These are phyloP conservation scores for Mastomys coucha DNA, from an alignment of 2,113 vertebrate genomes.

Conservation along the genomic window DNA sequence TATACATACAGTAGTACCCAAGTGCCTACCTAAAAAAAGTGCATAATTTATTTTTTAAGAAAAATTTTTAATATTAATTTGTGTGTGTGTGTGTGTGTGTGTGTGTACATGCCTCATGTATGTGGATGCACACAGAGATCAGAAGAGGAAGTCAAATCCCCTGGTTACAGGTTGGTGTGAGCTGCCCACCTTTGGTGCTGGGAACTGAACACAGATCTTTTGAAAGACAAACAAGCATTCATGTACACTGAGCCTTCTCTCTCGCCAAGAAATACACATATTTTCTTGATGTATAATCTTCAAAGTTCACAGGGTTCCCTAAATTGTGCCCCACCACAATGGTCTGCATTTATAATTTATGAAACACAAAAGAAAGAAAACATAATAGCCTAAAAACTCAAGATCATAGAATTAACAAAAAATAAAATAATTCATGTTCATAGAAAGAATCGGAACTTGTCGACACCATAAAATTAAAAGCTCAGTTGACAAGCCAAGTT, in stretches of 20 bases:
- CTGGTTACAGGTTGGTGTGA: not conserved
- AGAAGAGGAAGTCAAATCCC: not conserved
- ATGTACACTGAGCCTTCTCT: not conserved
- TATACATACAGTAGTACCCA: not conserved
- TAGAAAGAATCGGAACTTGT: constrained; percentile 3
- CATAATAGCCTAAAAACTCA: not conserved
- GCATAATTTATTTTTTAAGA: not conserved
- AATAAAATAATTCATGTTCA: constrained; percentile 9
- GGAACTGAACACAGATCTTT: no score
- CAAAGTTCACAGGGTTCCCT: not conserved
- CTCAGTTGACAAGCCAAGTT: not conserved
- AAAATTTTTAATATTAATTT: not conserved
- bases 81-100: not conserved
- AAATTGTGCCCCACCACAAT: not conserved
- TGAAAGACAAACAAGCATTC: not conserved
- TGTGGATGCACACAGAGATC: not conserved
- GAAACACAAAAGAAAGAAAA: not conserved
- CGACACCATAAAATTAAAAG: constrained; percentile 9
- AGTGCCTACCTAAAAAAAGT: not conserved
- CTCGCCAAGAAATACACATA: not conserved
- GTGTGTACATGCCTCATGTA: not conserved
- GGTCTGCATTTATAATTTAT: not conserved
- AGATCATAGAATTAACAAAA: constrained; percentile 27
- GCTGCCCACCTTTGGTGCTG: not conserved
- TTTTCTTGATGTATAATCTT: not conserved